Evolutionary conservation across 1,140 invertebrate genomes (phyloP), one percentile per base, ranked within the genome.

Genomic region (Cotesia chilonis): DNA sequence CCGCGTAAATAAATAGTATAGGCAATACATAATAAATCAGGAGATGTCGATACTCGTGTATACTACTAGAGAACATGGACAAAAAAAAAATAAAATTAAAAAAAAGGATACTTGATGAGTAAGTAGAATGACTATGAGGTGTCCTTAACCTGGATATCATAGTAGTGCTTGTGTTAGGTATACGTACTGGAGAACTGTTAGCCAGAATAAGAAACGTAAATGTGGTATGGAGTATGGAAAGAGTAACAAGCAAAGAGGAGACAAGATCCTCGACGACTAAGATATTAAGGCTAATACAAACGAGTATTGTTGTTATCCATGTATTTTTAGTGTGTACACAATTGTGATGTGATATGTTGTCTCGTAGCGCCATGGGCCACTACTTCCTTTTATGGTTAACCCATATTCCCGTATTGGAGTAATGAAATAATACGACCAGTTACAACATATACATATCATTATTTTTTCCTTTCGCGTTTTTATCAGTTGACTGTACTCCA

Each of bases 141-240:
- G 85, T 87, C 85, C 85, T 87, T 87, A 87, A 87, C 85, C 85
- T 79, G 84, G 80, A 86, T 86, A 28, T 28, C 28, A 28, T 28
- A 28, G 28, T 28, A 28, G 28, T 28, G 28, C 28, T 28, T 28
- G 2, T 28, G 28, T 28, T 28, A 28, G 28, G 28, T 28, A 28
- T 28, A 28, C 28, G 28, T 28, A 28, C 28, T 28, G 28, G 28
- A 28, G 28, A 28, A 28, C 28, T 28, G 28, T 28, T 28, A 28
- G 28, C 28, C 28, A 28, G 28, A 28, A 28, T 28, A 28, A 28
- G 28, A 28, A 28, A 28, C 28, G 28, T 28, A 28, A 28, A 28
- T 28, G 28, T 28, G 28, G 28, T 3, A 28, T 28, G 28, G 28
- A 28, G 28, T 28, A 28, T 28, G 28, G 28, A 28, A 28, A 28